Conservation (phyloP, 2,888 invertebrate genomes). For the Spodoptera exigua region DNA sequence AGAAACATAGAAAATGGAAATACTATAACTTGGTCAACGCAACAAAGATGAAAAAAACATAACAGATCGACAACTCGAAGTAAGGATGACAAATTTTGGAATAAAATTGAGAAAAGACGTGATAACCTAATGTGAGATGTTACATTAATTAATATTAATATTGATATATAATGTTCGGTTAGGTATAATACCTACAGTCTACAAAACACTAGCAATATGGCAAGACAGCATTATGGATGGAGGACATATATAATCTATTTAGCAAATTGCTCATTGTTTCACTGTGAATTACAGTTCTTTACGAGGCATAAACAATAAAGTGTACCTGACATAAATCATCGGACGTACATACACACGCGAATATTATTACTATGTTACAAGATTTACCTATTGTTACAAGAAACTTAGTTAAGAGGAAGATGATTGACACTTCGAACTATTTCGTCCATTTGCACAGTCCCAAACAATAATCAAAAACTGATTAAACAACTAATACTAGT, state of each 20-base stretch:
- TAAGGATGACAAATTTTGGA: constrained; percentile 38
- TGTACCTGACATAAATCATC: constrained; percentile 84
- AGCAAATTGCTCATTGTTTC: constrained; percentile 88
- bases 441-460: constrained; percentile 76
- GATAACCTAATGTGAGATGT: constrained; percentile 46
- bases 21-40: constrained; percentile 62
- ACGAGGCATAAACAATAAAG: constrained; percentile 87
- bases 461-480: constrained; percentile 68
- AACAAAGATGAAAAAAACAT: constrained; percentile 67
- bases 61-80: constrained; percentile 54
- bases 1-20: constrained; percentile 56
- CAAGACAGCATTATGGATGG: constrained; percentile 88
- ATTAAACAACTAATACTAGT: constrained; percentile 70
- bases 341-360: constrained; percentile 77
- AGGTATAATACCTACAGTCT: constrained; percentile 81
- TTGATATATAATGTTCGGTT: constrained; percentile 59
- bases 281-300: constrained; percentile 83
- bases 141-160: constrained; percentile 62
- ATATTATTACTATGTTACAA: constrained; percentile 78
- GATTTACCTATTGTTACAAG: constrained; percentile 76
- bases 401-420: constrained; percentile 73
- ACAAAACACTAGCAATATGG: constrained; percentile 86
- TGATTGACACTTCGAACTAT: constrained; percentile 61
- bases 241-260: constrained; percentile 87
- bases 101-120: constrained; percentile 39